phyloP scores from a whole-genome alignment of 2,797 vertebrate species.

The Sylvilagus floridanus region DNA sequence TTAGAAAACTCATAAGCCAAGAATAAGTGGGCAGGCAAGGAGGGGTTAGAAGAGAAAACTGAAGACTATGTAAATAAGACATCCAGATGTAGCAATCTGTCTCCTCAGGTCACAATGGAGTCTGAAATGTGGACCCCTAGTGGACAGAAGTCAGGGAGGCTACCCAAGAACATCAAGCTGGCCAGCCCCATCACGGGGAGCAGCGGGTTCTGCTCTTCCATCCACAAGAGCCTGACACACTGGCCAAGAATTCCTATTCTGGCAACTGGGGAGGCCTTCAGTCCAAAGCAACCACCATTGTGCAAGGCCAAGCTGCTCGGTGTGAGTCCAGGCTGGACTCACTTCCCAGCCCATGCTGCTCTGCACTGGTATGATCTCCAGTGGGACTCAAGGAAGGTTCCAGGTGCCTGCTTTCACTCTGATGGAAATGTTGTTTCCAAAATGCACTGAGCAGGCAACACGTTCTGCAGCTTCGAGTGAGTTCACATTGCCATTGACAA shows the following conservation, averaged over 20 bases:
- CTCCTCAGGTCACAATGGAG: slow-evolving; percentile 59
- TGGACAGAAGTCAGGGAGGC: slow-evolving; percentile 53
- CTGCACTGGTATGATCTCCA: not conserved
- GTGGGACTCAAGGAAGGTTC: not conserved
- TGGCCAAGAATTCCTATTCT: slow-evolving; percentile 48
- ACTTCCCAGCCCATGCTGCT: not conserved
- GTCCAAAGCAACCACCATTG: not conserved
- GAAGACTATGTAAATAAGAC: slow-evolving; percentile 52
- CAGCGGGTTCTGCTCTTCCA: slow-evolving; percentile 40
- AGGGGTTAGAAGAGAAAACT: not conserved
- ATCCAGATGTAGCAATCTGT: not conserved
- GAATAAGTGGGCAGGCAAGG: not conserved
- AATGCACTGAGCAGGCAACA: slow-evolving; percentile 53
- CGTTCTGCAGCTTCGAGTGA: slow-evolving; percentile 28
- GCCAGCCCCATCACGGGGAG: not conserved
- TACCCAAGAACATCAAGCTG: slow-evolving; percentile 68
- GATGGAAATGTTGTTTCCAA: slow-evolving; percentile 32
- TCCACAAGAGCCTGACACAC: not conserved
- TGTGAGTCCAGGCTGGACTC: not conserved
- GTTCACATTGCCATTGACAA: not conserved
- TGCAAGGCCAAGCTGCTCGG: slow-evolving; percentile 1
- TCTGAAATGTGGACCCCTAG: slow-evolving; percentile 57
- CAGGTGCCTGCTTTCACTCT: not conserved
- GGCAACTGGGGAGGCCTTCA: not conserved
- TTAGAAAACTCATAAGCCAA: not conserved